A percentile compares a stretch with the other conserved stretches of the same genome.
Evolutionary conservation across 2,888 invertebrate genomes (phyloP).

Genomic region (Digitonthophagus gazella): DNA sequence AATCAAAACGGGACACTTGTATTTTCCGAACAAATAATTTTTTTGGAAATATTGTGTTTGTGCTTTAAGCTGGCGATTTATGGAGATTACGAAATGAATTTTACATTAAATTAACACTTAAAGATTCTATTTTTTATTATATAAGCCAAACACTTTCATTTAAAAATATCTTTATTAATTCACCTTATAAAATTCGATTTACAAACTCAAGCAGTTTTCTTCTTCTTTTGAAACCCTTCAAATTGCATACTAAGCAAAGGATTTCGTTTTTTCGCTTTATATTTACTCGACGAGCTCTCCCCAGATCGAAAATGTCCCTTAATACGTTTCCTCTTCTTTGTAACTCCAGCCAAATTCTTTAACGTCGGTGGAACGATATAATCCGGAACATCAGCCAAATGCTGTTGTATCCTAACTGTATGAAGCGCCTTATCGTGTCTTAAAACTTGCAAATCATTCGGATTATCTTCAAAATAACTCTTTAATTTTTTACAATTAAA

Average conservation of each 20-base stretch:
- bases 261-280: constrained; percentile 62
- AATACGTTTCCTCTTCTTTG: constrained; percentile 40
- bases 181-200: too few species aligned
- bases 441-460: constrained; percentile 79
- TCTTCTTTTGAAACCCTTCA: constrained; percentile 56
- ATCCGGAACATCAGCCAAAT: constrained; percentile 88
- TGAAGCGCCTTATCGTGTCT: constrained; percentile 84
- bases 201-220: constrained; percentile 39
- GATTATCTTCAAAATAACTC: constrained; percentile 92
- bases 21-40: too few species aligned
- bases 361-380: constrained; percentile 83
- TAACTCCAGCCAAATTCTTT: constrained; percentile 61
- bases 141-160: too few species aligned
- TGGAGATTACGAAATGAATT: too few species aligned
- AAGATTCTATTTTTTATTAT: too few species aligned
- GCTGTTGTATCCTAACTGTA: constrained; percentile 78
- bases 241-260: constrained; percentile 67
- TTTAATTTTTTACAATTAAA: constrained; percentile 89
- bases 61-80: too few species aligned
- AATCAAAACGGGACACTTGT: too few species aligned
- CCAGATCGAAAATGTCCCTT: constrained; percentile 37
- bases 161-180: too few species aligned
- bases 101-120: too few species aligned
- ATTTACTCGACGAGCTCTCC: constrained; percentile 38
- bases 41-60: too few species aligned